Evolutionary conservation across 2,113 vertebrate species (phyloP), one percentile per base, ranked within the genome.

Genomic region (Prietella phreatophila): DNA sequence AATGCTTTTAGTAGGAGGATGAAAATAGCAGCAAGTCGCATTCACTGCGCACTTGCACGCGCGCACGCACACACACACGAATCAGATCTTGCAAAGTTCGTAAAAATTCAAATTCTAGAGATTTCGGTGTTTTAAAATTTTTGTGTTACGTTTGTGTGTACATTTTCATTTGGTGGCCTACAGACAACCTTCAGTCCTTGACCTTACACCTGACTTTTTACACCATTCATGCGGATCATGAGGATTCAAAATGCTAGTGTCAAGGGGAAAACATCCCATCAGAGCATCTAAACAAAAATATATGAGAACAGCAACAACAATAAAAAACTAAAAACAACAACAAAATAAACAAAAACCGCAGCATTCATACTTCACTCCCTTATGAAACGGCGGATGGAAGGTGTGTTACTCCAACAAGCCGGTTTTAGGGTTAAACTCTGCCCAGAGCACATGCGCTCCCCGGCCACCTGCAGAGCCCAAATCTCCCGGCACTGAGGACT

Each of bases 401-500:
- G 71, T 39, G 36, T 27, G 63, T 78, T 39, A 25, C 4, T 60
- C 30, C 33, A 25, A 1, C 9, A 39, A 13, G 4, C 22, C 80
- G 6, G 55, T 19, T 25, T 36, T 4, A 81, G 11, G 55, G 30
- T 58, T 81, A 33, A 58, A 58, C 55, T 27, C 42, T 15, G 10
- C 42, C 75, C 47, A 30, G 27, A 30, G 25, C 76, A n/a, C 76
- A 17, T 8, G 50, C 76, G 27, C 76, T 55, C 76, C 55, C 27
- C 2, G 50, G 76, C 50, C 50, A 80, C 76, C 50, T 55, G 76
- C 76, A 33, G 75, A 78, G 76, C 50, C 47, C 76, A 79, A 79
- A n/a, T 50, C 42, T 58, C 79, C 79, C 50, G 15, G 53, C 53
- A 30, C 79, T 58, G 7, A 36, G 55, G 55, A 36, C 30, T 82